Evolutionary conservation across 2,113 vertebrate species (phyloP).

Genomic region (Callionymus lyra): DNA sequence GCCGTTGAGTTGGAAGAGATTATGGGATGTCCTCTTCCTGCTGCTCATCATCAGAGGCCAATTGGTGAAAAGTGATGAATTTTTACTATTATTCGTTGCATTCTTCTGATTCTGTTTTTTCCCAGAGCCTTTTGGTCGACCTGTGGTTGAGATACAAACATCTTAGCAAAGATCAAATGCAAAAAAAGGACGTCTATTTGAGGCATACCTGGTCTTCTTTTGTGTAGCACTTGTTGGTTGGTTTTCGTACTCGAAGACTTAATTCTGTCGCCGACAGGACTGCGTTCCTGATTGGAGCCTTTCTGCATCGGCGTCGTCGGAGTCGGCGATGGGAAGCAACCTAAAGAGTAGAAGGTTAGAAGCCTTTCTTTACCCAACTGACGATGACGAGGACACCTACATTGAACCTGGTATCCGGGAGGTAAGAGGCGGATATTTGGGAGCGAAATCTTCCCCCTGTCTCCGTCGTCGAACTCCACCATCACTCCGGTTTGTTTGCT

Average conservation of each 20-base stretch:
- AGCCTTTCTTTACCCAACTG: background rate
- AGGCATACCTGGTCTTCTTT: slow-evolving; percentile 72
- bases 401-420: slow-evolving; percentile 88
- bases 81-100: slow-evolving; percentile 62
- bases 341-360: slow-evolving; percentile 41
- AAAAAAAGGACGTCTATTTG: no score
- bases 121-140: slow-evolving; percentile 70
- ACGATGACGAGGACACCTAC: slow-evolving; percentile 64
- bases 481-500: slow-evolving; percentile 77
- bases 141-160: slow-evolving; percentile 31
- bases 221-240: slow-evolving; percentile 53
- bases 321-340: slow-evolving; percentile 74
- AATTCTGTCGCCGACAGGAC: slow-evolving; percentile 58
- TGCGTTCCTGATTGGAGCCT: slow-evolving; percentile 57
- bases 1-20: slow-evolving; percentile 84
- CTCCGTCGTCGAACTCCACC: slow-evolving; percentile 94
- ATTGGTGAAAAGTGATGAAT: slow-evolving; percentile 68
- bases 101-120: slow-evolving; percentile 64
- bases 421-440: slow-evolving; percentile 89
- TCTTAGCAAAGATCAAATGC: background rate
- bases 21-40: slow-evolving; percentile 72
- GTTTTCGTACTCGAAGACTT: slow-evolving; percentile 14
- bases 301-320: slow-evolving; percentile 64
- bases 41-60: slow-evolving; percentile 74
- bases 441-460: slow-evolving; percentile 83